A percentile compares a stretch with the other conserved stretches of the same genome.
Evolutionary conservation across 2,113 vertebrate species (phyloP).

Genomic region (Amazona guildingii): DNA sequence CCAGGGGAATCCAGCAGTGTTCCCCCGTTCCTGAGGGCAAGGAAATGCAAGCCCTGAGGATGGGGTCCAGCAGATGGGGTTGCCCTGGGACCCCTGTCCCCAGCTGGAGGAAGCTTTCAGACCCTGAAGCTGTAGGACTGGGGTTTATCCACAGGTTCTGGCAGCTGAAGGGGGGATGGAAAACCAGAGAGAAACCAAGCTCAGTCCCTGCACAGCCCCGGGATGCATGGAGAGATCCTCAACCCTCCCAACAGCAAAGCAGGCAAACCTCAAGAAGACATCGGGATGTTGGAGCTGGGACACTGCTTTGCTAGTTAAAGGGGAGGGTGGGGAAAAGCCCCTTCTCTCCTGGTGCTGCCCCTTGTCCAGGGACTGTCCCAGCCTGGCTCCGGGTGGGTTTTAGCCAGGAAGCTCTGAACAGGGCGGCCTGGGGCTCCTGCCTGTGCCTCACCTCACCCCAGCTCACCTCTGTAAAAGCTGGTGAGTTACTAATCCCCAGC

Average conservation of each 20-base stretch:
- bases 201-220: not conserved
- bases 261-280: not conserved
- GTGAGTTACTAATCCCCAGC: not conserved
- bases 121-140: not conserved
- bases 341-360: not conserved
- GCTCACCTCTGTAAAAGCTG: not conserved
- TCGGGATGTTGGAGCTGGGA: not conserved
- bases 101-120: not conserved
- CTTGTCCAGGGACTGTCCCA: not conserved
- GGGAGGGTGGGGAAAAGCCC: not conserved
- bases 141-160: not conserved
- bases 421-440: not conserved
- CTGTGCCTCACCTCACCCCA: not conserved
- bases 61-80: not conserved
- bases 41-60: not conserved
- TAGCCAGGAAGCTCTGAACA: not conserved
- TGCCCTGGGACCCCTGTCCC: not conserved
- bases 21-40: not conserved
- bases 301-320: not conserved
- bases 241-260: not conserved
- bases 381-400: not conserved
- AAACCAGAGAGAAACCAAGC: not conserved
- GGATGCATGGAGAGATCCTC: fast-evolving
- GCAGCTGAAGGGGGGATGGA: not conserved
- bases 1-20: fast-evolving